These are phyloP conservation scores for Hepsetus odoe DNA, from an alignment of 2,113 vertebrate genomes.

Conservation along the genomic window DNA sequence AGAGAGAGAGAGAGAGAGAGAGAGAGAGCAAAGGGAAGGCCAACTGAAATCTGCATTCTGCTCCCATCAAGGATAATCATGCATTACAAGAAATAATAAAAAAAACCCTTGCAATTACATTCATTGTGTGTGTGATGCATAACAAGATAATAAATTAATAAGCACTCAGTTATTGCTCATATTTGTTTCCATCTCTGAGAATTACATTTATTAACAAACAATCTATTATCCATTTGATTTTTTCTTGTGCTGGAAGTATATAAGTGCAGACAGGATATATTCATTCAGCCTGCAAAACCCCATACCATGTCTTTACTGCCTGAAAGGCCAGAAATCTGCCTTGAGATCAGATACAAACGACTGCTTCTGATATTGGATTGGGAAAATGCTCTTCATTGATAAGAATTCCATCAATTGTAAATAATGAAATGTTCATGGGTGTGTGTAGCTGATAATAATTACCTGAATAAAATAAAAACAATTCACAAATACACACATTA, in stretches of 20 bases:
- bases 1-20: too few relatives aligned
- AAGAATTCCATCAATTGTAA: background rate
- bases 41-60: background rate
- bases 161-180: background rate
- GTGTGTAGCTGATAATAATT: background rate
- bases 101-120: background rate
- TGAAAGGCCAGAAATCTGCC: background rate
- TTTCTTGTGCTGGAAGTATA: too few relatives aligned
- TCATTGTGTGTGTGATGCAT: background rate
- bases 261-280: too few relatives aligned
- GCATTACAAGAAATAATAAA: background rate
- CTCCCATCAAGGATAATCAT: constrained; percentile 5
- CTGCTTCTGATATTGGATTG: background rate
- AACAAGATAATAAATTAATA: constrained; percentile 10
- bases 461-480: background rate
- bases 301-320: background rate
- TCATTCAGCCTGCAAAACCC: background rate
- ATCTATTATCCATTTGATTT: background rate
- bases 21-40: background rate
- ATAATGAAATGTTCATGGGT: background rate
- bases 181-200: constrained; percentile 5
- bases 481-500: background rate
- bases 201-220: background rate
- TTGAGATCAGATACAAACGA: background rate
- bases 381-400: background rate